phyloP scores from a whole-genome alignment of 1,140 invertebrate species.

The Scaptomyza montana region DNA sequence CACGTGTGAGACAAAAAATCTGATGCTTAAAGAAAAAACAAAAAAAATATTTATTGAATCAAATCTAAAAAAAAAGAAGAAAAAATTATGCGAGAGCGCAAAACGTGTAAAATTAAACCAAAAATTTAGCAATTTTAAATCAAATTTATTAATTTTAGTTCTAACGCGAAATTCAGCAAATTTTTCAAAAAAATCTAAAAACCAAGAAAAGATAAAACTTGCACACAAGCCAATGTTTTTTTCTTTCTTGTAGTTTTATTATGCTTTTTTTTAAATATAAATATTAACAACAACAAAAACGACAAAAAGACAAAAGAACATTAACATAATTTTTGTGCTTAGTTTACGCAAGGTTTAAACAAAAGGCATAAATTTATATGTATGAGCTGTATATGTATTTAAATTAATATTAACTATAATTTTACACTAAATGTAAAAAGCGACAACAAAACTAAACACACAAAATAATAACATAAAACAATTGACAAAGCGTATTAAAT shows the following conservation, averaged over 20 bases:
- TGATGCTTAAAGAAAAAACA: slow-evolving; percentile 36
- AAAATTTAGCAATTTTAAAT: slow-evolving; percentile 82
- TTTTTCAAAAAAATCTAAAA: slow-evolving; percentile 48
- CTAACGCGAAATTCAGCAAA: slow-evolving; percentile 47
- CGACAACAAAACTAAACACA: slow-evolving; percentile 52
- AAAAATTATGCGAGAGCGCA: slow-evolving; percentile 41
- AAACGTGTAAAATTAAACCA: slow-evolving; percentile 80
- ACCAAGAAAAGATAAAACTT: slow-evolving; percentile 49
- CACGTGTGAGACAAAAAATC: slow-evolving; percentile 59
- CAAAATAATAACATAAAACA: slow-evolving; percentile 39
- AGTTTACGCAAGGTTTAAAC: slow-evolving; percentile 66
- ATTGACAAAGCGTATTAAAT: slow-evolving; percentile 48
- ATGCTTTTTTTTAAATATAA: slow-evolving; percentile 39
- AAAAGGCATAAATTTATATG: slow-evolving; percentile 76
- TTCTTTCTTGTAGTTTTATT: slow-evolving; percentile 31
- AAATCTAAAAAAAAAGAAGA: slow-evolving; percentile 3
- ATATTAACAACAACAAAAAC: slow-evolving; percentile 57
- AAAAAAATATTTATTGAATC: slow-evolving; percentile 63
- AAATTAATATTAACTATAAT: slow-evolving; percentile 79
- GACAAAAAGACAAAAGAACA: slow-evolving; percentile 72
- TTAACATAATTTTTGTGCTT: slow-evolving; percentile 79
- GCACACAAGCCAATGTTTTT: slow-evolving; percentile 79
- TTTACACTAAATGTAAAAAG: slow-evolving; percentile 80
- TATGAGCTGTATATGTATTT: slow-evolving; percentile 79
- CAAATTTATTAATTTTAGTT: slow-evolving; percentile 80